A percentile compares a stretch with the other conserved stretches of the same genome.
Evolutionary conservation across 1,140 invertebrate species (phyloP).

Genomic region (Brachionus rotundiformis): DNA sequence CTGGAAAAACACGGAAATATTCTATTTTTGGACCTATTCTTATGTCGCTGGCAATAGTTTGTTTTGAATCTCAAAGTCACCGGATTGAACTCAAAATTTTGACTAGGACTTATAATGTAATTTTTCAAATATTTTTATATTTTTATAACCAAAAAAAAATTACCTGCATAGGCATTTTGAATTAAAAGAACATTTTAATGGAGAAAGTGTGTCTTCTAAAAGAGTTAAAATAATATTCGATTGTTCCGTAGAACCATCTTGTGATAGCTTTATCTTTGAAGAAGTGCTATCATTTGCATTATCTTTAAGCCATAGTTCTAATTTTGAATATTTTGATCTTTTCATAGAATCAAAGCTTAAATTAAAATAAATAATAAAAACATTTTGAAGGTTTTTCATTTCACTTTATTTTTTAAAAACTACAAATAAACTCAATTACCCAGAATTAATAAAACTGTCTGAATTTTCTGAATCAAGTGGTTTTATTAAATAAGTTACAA

Average conservation of each 20-base stretch:
- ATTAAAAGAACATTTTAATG: slow-evolving; percentile 30
- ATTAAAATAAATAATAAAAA: too few species aligned
- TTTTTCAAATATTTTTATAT: background rate
- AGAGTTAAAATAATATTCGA: slow-evolving; percentile 27
- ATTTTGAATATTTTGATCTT: slow-evolving; percentile 41
- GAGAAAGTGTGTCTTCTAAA: slow-evolving; percentile 27
- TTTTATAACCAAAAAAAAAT: background rate
- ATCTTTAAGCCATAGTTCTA: slow-evolving; percentile 48
- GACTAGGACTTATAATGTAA: background rate
- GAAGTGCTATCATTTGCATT: background rate
- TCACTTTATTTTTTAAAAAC: too few species aligned
- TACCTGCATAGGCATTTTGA: slow-evolving; percentile 21
- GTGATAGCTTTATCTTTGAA: background rate
- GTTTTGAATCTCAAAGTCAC: slow-evolving; percentile 40
- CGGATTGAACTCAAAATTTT: slow-evolving; percentile 37
- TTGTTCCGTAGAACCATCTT: background rate
- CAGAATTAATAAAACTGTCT: background rate
- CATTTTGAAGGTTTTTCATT: too few species aligned
- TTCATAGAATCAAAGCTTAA: background rate
- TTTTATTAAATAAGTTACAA: slow-evolving; percentile 42
- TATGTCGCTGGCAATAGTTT: slow-evolving; percentile 29
- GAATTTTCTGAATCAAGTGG: slow-evolving; percentile 3
- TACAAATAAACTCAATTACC: too few species aligned
- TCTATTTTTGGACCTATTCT: background rate
- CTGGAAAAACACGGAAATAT: background rate